phyloP scores from a whole-genome alignment of 2,113 vertebrate genomes.

The Erpornis zantholeuca region DNA sequence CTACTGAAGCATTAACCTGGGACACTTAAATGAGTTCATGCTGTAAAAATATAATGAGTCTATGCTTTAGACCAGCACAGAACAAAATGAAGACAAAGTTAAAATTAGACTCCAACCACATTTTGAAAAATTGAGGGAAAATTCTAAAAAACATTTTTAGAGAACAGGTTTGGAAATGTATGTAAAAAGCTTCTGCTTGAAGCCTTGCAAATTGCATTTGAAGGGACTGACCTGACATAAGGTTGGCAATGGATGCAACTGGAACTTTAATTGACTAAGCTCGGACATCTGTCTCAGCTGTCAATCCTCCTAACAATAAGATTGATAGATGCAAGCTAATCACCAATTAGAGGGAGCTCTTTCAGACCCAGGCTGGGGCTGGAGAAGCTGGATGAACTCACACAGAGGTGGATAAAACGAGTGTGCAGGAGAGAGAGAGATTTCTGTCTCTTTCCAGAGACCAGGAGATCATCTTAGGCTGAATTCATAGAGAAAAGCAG shows the following conservation, averaged over 20 bases:
- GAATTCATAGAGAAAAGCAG: neutral
- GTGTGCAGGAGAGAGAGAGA: neutral
- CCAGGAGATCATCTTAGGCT: neutral
- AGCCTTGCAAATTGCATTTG: slow-evolving; percentile 34
- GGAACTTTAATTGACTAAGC: slow-evolving; percentile 50
- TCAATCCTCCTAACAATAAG: slow-evolving; percentile 40
- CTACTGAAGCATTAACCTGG: slow-evolving; percentile 7
- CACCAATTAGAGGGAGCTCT: slow-evolving; percentile 20
- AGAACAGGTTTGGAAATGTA: neutral
- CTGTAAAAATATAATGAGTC: neutral
- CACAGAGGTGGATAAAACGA: neutral
- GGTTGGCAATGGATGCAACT: slow-evolving; percentile 41
- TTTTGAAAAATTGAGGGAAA: neutral
- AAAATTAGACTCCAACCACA: neutral
- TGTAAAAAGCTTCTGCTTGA: neutral
- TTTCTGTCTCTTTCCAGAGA: neutral
- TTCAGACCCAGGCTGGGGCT: neutral
- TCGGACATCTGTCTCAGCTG: slow-evolving; percentile 48
- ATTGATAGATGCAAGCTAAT: slow-evolving; percentile 58
- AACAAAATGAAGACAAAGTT: neutral
- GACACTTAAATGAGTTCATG: neutral
- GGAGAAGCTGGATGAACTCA: neutral
- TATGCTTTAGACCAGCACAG: neutral
- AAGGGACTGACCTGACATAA: slow-evolving; percentile 44
- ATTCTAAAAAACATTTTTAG: neutral